These are phyloP conservation scores for Hylaea fasciaria DNA, from an alignment of 2,888 invertebrate species.

Conservation along the genomic window DNA sequence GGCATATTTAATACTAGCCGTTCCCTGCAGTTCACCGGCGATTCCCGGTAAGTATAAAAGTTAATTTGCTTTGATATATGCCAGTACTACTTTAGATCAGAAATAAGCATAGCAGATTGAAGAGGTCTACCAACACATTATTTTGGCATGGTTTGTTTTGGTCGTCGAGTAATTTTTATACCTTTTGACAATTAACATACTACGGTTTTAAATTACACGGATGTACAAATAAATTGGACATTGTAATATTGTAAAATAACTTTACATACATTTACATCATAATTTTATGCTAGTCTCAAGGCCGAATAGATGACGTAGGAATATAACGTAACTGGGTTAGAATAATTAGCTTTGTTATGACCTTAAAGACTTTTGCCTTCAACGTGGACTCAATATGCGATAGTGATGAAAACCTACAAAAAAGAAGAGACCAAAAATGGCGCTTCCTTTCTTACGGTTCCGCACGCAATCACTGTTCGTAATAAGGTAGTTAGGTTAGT, in stretches of 20 bases:
- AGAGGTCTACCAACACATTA: no score
- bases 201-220: background rate
- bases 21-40: no score
- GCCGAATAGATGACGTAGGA: background rate
- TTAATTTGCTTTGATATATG: no score
- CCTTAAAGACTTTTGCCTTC: conserved; percentile 15
- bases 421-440: conserved; percentile 7
- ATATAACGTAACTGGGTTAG: conserved; percentile 14
- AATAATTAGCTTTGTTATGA: conserved; percentile 8
- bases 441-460: conserved; percentile 25
- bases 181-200: background rate
- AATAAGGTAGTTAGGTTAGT: no score
- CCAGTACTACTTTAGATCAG: background rate
- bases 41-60: no score
- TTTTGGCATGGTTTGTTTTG: no score
- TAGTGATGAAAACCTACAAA: conserved; percentile 2
- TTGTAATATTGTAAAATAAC: conserved; percentile 6
- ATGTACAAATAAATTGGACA: conserved; percentile 14
- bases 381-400: conserved; percentile 14
- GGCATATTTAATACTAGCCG: no score
- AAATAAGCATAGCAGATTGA: no score
- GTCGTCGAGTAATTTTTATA: background rate
- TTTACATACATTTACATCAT: conserved; percentile 26
- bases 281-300: conserved; percentile 15
- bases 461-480: conserved; percentile 39